phyloP scores from a whole-genome alignment of 2,113 vertebrate species.

The Datnioides undecimradiatus region DNA sequence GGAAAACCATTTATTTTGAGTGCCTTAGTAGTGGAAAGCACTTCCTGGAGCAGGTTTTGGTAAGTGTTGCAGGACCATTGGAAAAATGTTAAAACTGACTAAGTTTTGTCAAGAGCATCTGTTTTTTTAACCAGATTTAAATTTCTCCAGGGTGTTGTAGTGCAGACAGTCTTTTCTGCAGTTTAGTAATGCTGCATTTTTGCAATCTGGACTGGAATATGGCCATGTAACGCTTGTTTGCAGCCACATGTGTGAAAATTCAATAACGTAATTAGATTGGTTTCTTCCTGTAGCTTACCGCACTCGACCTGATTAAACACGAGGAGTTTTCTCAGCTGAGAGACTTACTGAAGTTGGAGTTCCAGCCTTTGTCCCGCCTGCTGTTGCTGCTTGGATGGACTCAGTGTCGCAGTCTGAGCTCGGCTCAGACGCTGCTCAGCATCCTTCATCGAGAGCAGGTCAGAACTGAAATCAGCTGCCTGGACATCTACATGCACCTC shows the following conservation, averaged over 20 bases:
- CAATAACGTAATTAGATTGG: slow-evolving; percentile 12
- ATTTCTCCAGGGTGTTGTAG: background rate
- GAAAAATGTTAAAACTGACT: background rate
- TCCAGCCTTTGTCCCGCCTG: slow-evolving; percentile 90
- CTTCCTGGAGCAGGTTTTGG: slow-evolving; percentile 96
- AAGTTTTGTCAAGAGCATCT: background rate
- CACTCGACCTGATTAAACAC: slow-evolving; percentile 90
- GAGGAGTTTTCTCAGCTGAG: slow-evolving; percentile 89
- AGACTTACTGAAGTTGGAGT: slow-evolving; percentile 88
- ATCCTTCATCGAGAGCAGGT: slow-evolving; percentile 90
- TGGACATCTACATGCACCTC: background rate
- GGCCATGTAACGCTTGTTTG: slow-evolving; percentile 1
- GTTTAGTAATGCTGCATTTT: background rate
- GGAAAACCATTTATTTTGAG: slow-evolving; percentile 94
- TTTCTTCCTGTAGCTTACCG: slow-evolving; percentile 86
- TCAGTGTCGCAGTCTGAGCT: slow-evolving; percentile 90
- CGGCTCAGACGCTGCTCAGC: slow-evolving; percentile 89
- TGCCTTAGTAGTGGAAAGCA: slow-evolving; percentile 93
- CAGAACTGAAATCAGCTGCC: slow-evolving; percentile 4
- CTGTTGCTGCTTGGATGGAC: slow-evolving; percentile 94
- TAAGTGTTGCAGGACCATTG: slow-evolving; percentile 64
- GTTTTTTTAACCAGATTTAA: background rate
- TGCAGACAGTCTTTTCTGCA: background rate
- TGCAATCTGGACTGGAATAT: background rate
- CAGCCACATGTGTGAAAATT: slow-evolving; percentile 18